These are phyloP conservation scores for Pseudomyrmex gracilis DNA, from an alignment of 1,140 invertebrate species.

Conservation along the genomic window DNA sequence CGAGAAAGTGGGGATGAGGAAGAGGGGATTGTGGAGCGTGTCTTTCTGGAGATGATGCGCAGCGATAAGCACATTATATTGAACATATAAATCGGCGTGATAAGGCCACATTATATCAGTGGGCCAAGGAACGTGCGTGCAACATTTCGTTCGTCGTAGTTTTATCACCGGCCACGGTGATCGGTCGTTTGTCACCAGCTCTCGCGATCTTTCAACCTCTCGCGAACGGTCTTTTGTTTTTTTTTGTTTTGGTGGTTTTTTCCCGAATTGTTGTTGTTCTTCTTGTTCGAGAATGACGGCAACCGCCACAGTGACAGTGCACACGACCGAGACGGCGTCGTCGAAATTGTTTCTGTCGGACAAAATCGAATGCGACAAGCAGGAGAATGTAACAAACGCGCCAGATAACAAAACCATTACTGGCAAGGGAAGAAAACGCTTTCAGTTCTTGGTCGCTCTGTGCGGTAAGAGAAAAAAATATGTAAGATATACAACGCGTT, in stretches of 20 bases:
- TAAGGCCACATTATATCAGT: conserved; percentile 14
- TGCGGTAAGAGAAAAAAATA: conserved; percentile 30
- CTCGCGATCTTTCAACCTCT: too few species aligned
- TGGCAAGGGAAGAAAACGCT: conserved; percentile 7
- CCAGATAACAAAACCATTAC: not conserved
- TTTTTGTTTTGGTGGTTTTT: not conserved
- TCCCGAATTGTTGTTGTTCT: not conserved
- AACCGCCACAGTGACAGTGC: not conserved
- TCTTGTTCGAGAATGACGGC: not conserved
- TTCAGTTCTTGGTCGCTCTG: conserved; percentile 44
- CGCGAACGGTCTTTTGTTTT: not conserved
- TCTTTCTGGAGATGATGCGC: not conserved
- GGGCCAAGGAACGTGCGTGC: conserved; percentile 13
- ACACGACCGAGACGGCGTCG: not conserved
- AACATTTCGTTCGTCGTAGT: not conserved
- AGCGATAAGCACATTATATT: conserved; percentile 31
- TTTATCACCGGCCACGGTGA: not conserved
- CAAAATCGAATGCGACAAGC: too few species aligned
- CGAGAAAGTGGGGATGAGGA: not conserved
- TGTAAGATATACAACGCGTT: not conserved
- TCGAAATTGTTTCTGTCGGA: not conserved
- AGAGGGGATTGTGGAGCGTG: not conserved
- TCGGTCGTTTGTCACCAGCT: too few species aligned
- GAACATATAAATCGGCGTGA: conserved; percentile 39
- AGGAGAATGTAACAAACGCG: not conserved